Percentiles rank a stretch among this genome's conserved stretches.
Conservation (phyloP, 1,140 invertebrate species). For the Dinoponera quadriceps region DNA sequence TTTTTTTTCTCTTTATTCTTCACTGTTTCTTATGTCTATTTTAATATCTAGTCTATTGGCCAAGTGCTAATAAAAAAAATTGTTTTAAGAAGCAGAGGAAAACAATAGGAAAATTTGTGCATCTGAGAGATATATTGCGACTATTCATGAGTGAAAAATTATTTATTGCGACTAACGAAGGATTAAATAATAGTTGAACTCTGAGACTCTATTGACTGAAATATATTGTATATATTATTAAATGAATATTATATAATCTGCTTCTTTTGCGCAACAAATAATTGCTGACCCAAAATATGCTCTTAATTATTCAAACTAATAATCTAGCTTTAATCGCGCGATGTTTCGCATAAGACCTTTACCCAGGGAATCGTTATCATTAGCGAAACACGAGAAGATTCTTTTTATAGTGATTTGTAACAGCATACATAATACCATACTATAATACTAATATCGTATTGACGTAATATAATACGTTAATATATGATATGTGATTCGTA, state of each 20-base stretch:
- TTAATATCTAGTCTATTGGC: too few relatives aligned
- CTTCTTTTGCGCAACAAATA: too few relatives aligned
- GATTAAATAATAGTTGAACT: not conserved
- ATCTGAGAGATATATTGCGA: too few relatives aligned
- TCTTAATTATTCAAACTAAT: not conserved
- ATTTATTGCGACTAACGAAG: too few relatives aligned
- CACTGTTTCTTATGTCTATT: too few relatives aligned
- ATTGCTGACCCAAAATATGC: not conserved
- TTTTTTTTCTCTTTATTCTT: too few relatives aligned
- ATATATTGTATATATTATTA: conserved; percentile 10
- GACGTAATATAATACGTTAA: not conserved
- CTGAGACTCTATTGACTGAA: not conserved
- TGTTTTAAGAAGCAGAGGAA: too few relatives aligned
- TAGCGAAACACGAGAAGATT: not conserved
- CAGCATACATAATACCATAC: not conserved
- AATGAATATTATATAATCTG: not conserved
- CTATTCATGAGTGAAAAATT: too few relatives aligned
- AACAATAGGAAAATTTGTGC: too few relatives aligned
- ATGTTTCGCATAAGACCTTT: not conserved
- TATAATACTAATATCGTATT: not conserved
- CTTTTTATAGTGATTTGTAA: not conserved
- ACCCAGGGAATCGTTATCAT: not conserved
- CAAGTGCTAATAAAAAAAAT: too few relatives aligned
- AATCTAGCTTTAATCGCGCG: not conserved
- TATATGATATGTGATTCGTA: not conserved